Conservation (phyloP, 2,797 vertebrate genomes). For the Lagorchestes hirsutus region DNA sequence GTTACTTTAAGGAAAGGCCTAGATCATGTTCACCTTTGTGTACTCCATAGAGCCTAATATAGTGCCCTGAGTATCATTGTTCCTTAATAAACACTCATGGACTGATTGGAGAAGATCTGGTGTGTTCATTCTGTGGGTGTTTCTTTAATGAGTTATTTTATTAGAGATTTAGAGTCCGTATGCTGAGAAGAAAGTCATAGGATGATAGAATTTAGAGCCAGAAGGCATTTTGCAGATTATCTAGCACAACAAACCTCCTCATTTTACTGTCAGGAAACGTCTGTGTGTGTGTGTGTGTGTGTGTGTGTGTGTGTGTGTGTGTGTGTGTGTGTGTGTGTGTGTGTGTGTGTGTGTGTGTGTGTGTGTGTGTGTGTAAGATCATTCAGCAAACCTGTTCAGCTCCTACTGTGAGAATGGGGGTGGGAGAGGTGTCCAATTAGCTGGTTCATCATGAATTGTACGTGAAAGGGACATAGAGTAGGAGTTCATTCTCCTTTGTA, state of each 20-base stretch:
- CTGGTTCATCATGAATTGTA: neutral
- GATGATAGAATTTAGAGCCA: neutral
- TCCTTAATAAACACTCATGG: neutral
- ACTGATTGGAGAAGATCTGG: neutral
- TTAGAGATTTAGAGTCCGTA: conserved; percentile 5
- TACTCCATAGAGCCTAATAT: neutral
- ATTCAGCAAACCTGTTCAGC: neutral
- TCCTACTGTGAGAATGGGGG: neutral
- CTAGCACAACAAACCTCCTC: neutral
- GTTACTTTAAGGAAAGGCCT: neutral
- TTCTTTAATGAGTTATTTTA: neutral
- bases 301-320: no score
- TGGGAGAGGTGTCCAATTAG: neutral
- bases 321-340: no score
- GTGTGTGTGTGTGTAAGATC: neutral
- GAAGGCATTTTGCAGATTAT: neutral
- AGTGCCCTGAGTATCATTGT: neutral
- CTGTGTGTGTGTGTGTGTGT: no score
- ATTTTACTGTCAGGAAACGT: neutral
- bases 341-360: no score
- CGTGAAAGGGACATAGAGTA: neutral
- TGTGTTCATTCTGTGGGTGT: neutral
- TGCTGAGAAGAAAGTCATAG: neutral
- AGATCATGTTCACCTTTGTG: neutral
- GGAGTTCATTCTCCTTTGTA: neutral